Percentiles rank a stretch among this genome's conserved stretches.
These are phyloP conservation scores for Danio choprae DNA, from an alignment of 2,797 vertebrate species.

Conservation along the genomic window DNA sequence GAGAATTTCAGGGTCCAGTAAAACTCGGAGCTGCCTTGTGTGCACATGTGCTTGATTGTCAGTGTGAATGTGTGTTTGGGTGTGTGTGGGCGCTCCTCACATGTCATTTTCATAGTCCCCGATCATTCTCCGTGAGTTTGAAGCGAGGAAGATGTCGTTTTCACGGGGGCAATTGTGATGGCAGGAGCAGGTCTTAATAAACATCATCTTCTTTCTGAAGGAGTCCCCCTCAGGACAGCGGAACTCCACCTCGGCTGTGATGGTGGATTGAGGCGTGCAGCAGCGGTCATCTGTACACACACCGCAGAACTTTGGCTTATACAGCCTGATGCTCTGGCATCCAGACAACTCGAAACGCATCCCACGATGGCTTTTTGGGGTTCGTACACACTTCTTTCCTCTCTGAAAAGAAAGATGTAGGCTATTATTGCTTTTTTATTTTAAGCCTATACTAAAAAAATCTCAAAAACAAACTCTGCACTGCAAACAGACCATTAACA, in stretches of 20 bases:
- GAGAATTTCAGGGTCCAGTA: slow-evolving; percentile 32
- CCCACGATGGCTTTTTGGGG: slow-evolving; percentile 67
- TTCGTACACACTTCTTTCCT: slow-evolving; percentile 80
- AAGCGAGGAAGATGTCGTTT: slow-evolving; percentile 80
- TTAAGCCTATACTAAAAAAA: too few species aligned
- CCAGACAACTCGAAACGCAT: slow-evolving; percentile 80
- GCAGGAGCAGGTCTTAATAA: slow-evolving; percentile 83
- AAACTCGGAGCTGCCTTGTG: slow-evolving; percentile 52
- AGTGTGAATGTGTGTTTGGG: slow-evolving; percentile 18
- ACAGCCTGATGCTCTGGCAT: slow-evolving; percentile 76
- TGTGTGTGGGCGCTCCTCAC: slow-evolving; percentile 53
- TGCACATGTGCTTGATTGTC: slow-evolving; percentile 28
- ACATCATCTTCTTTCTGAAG: slow-evolving; percentile 84
- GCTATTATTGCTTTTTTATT: neutral
- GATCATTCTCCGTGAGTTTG: slow-evolving; percentile 70
- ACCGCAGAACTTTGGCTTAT: slow-evolving; percentile 81
- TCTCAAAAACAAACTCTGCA: neutral
- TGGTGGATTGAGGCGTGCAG: slow-evolving; percentile 77
- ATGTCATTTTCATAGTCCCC: slow-evolving; percentile 74
- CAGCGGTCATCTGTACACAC: slow-evolving; percentile 79
- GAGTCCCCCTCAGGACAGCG: slow-evolving; percentile 81
- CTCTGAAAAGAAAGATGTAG: slow-evolving; percentile 66
- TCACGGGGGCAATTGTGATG: slow-evolving; percentile 78
- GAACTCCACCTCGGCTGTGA: slow-evolving; percentile 78
- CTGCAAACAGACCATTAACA: too few species aligned